A percentile compares a stretch with the other conserved stretches of the same genome.
Conservation (phyloP, 2,113 vertebrate genomes). For the Oreocharis arfaki region DNA sequence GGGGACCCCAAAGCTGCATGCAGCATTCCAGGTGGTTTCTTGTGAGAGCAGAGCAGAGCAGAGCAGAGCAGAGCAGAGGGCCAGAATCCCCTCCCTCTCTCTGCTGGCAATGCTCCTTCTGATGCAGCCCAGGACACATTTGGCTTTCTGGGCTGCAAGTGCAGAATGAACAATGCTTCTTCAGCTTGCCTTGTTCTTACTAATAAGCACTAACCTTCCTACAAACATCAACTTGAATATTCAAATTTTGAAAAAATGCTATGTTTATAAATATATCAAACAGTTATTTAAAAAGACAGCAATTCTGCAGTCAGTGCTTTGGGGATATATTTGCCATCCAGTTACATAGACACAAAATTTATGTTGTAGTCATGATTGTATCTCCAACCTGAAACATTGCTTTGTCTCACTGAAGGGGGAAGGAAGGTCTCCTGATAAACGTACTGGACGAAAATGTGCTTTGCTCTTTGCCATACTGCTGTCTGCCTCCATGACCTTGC, state of each 20-base stretch:
- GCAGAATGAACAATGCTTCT: not conserved
- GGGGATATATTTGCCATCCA: not conserved
- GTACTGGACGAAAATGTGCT: not conserved
- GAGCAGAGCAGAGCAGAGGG: not conserved
- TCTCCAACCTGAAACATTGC: not conserved
- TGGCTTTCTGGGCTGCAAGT: not conserved
- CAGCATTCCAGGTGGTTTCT: not conserved
- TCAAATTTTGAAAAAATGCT: not conserved
- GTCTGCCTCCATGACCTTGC: not conserved
- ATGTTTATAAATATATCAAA: not conserved
- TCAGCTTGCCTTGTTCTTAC: not conserved
- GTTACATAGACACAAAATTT: not conserved
- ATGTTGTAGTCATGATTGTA: not conserved
- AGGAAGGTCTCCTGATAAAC: not conserved
- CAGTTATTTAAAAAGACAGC: not conserved
- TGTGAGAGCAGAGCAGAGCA: not conserved
- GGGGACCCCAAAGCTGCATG: not conserved
- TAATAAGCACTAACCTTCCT: not conserved
- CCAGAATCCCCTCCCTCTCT: not conserved
- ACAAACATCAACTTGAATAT: not conserved
- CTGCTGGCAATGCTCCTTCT: not conserved
- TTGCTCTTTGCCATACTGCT: not conserved
- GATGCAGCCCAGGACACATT: not conserved
- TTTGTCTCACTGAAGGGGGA: not conserved
- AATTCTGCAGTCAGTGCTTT: not conserved